These are phyloP conservation scores for Myanophis thanlyinensis DNA, from an alignment of 2,113 vertebrate species.

Conservation along the genomic window DNA sequence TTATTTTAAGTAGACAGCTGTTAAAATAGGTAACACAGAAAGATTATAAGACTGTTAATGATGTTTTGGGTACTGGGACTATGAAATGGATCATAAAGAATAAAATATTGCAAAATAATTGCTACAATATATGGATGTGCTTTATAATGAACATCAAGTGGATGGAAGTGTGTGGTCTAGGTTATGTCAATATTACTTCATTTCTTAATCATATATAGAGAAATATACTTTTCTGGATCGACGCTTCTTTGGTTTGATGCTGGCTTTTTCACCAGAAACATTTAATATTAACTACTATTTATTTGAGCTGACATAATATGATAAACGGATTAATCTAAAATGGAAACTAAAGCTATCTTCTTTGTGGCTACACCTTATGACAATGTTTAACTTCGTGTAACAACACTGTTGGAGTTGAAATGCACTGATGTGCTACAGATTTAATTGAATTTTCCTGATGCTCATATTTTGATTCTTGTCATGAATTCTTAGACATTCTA, in stretches of 20 bases:
- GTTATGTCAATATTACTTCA: neutral
- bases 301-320: neutral
- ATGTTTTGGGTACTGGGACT: neutral
- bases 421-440: neutral
- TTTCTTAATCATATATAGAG: neutral
- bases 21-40: neutral
- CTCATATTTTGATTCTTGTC: neutral
- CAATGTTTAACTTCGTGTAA: neutral
- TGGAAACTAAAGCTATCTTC: neutral
- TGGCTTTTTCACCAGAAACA: neutral
- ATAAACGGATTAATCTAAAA: neutral
- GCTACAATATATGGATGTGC: neutral
- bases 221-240: conserved; percentile 21
- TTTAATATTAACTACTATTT: neutral
- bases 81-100: neutral
- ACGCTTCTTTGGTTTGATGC: neutral
- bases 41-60: neutral
- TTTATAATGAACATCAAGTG: neutral
- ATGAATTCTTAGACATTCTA: neutral
- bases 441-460: neutral
- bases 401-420: neutral
- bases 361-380: neutral
- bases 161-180: neutral
- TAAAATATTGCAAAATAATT: neutral
- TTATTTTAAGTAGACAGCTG: neutral